Conservation (phyloP, 2,888 invertebrate species). For the Tetramorium bicarinatum region DNA sequence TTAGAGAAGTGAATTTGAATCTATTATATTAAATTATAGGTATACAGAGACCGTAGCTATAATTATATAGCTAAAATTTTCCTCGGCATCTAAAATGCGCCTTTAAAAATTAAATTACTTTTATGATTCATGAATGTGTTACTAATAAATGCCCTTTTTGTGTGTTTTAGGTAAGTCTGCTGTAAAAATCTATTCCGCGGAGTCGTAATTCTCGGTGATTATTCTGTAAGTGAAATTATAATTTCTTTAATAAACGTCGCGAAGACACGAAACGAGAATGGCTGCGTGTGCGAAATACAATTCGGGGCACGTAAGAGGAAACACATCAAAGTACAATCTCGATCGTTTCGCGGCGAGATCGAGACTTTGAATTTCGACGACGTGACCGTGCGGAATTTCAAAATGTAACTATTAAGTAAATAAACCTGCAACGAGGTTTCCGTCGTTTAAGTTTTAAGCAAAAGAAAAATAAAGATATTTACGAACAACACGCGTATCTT, state of each 20-base stretch:
- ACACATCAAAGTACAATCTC: constrained; percentile 55
- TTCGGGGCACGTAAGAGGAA: constrained; percentile 55
- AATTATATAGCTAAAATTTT: not conserved
- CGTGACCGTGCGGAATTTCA: constrained; percentile 40
- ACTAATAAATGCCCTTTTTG: constrained; percentile 17
- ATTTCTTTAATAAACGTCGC: constrained; percentile 43
- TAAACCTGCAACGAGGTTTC: constrained; percentile 9
- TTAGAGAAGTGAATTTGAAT: not conserved
- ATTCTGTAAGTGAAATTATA: constrained; percentile 42
- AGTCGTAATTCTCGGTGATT: not conserved
- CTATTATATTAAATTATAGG: not conserved
- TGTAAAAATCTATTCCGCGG: not conserved
- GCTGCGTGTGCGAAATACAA: constrained; percentile 41
- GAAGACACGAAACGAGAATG: constrained; percentile 28
- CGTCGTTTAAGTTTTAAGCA: constrained; percentile 1
- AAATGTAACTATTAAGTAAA: constrained; percentile 38
- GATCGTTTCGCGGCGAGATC: constrained; percentile 45
- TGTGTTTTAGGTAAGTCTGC: constrained; percentile 45
- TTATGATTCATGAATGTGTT: not conserved
- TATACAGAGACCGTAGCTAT: not conserved
- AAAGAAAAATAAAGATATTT: not conserved
- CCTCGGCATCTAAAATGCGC: not conserved
- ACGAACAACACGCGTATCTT: not conserved
- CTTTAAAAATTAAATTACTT: not conserved
- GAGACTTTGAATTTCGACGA: constrained; percentile 53